Base-by-base conservation (phyloP, 2,797 vertebrate genomes). In the Danio kyathit region DNA sequence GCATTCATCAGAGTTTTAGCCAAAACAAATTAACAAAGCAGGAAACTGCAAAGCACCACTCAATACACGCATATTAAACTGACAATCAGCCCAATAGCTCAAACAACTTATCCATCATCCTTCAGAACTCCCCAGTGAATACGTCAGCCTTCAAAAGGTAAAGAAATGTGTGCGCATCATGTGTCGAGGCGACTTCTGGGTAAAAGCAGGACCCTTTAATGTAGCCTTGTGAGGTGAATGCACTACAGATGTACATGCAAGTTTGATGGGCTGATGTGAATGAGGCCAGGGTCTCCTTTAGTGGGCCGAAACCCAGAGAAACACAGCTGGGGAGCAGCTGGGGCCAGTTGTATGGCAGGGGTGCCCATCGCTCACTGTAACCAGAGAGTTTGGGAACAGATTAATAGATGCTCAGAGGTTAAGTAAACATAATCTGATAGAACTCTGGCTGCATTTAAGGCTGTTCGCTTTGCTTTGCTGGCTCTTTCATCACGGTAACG, bases 261-360 rank as follows among this genome's bases (percentile, higher is more conserved):
- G 17, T 66, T 79, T 72, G 40, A 60, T 59, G 65, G 76, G 51
- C 61, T 69, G 48, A 54, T 65, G 67, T 79, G 81, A 85, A 67
- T 41, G 49, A 83, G 72, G 74, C 78, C 52, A 44, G 71, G 29
- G 54, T 43, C 67, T 70, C 64, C 21, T 46, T 54, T 29, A 64
- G 64, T 7, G 44, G 66, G 54, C 76, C 51, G 14, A 61, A 71
- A 56, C 61, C 56, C 73, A 56, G n/a, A 19, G 63, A 80, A 61
- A 29, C 54, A 87, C 83, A 88, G 81, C 82, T 86, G 83, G 49
- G 52, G 63, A 82, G 76, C 86, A 88, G 86, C 86, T 85, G 85
- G 54, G 72, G 79, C 67, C 79, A 82, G 82, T 66, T 74, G 80
- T 38, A 66, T 71, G 85, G 74, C 66, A 74, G 74, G 66, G 76